Percentiles rank a stretch among this genome's conserved stretches.
phyloP scores from a whole-genome alignment of 2,888 invertebrate genomes.

The Geophilus truncorum region DNA sequence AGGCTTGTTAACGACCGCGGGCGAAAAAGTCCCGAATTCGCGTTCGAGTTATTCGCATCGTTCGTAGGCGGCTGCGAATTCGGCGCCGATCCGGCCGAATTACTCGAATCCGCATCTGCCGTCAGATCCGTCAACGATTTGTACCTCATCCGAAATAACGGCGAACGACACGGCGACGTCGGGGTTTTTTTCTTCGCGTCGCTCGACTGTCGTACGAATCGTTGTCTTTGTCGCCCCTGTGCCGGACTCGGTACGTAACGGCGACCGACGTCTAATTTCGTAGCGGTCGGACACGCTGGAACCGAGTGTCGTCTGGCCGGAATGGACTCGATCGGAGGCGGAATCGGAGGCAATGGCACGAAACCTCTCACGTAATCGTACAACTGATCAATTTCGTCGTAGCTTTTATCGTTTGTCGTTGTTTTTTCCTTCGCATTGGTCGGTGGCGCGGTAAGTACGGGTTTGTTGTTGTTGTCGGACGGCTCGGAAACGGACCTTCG shows the following conservation, averaged over 20 bases:
- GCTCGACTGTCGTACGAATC: slow-evolving; percentile 62
- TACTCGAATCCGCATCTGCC: slow-evolving; percentile 70
- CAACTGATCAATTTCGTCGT: slow-evolving; percentile 93
- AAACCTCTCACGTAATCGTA: slow-evolving; percentile 93
- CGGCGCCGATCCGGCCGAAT: slow-evolving; percentile 71
- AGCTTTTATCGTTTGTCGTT: slow-evolving; percentile 59
- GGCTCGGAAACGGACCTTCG: slow-evolving; percentile 37
- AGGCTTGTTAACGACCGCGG: slow-evolving; percentile 81
- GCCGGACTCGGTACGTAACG: neutral
- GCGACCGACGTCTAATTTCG: neutral
- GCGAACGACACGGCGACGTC: slow-evolving; percentile 58
- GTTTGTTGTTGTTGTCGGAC: slow-evolving; percentile 19
- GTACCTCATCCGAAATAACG: slow-evolving; percentile 66
- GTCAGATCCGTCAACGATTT: slow-evolving; percentile 49
- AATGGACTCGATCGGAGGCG: slow-evolving; percentile 82
- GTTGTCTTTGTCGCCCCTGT: slow-evolving; percentile 66
- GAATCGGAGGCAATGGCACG: slow-evolving; percentile 67
- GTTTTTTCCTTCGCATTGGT: neutral
- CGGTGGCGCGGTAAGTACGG: neutral
- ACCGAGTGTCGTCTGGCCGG: slow-evolving; percentile 55
- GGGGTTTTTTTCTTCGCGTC: slow-evolving; percentile 61
- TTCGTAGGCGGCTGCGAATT: slow-evolving; percentile 52
- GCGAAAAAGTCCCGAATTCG: slow-evolving; percentile 59
- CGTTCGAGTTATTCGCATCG: slow-evolving; percentile 32
- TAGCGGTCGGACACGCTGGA: slow-evolving; percentile 35